Evolutionary conservation across 2,797 vertebrate genomes (phyloP).

Genomic region (Rhincodon typus): DNA sequence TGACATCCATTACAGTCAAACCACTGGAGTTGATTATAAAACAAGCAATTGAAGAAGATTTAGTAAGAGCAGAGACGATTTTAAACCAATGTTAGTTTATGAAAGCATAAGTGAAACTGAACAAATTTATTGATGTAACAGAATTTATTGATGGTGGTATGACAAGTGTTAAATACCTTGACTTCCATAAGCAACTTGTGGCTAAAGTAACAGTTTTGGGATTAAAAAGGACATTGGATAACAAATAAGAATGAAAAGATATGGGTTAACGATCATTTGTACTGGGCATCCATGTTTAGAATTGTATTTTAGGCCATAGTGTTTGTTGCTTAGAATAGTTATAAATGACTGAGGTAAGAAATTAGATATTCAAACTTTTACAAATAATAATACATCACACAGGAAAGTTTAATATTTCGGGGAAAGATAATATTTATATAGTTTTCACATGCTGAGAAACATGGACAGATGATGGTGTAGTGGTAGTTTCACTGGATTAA

Average conservation of each 20-base stretch:
- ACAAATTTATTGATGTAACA: constrained; percentile 29
- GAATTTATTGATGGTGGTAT: neutral
- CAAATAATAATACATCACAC: neutral
- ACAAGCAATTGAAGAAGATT: neutral
- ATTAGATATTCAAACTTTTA: neutral
- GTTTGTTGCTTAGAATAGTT: neutral
- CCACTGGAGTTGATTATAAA: neutral
- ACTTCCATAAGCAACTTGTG: neutral
- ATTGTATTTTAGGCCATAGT: no score
- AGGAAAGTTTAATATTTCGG: neutral
- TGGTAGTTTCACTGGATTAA: no score
- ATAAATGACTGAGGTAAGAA: neutral
- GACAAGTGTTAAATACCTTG: neutral
- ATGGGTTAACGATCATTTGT: neutral
- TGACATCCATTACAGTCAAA: neutral
- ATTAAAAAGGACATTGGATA: neutral
- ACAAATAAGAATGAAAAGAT: neutral
- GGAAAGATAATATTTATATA: neutral
- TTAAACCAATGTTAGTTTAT: constrained; percentile 1
- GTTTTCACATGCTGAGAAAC: neutral
- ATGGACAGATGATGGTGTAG: no score
- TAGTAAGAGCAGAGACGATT: neutral
- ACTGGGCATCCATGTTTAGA: neutral
- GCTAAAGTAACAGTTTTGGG: neutral
- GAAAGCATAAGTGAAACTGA: neutral